phyloP scores from a whole-genome alignment of 2,888 invertebrate species.

The Agrilus cyanescens region DNA sequence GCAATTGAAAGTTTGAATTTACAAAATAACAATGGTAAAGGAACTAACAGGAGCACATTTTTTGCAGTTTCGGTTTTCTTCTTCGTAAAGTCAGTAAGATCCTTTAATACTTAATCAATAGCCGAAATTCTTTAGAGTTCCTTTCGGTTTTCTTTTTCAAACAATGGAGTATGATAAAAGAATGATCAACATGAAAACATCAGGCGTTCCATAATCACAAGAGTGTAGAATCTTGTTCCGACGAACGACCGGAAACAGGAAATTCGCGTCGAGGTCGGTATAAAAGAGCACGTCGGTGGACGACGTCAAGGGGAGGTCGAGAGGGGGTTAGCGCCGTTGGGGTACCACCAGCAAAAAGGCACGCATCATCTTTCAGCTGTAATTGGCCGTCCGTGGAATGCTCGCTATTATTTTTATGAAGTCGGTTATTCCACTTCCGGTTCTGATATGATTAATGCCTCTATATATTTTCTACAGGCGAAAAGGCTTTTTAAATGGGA shows the following conservation, averaged over 20 bases:
- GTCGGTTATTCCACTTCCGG: conserved; percentile 20
- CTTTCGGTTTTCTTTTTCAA: neutral
- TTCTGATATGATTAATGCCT: conserved; percentile 13
- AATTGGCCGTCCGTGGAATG: conserved; percentile 28
- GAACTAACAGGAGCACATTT: no score
- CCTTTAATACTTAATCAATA: no score
- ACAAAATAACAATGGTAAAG: no score
- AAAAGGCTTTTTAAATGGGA: no score
- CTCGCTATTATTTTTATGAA: conserved; percentile 24
- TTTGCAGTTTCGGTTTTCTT: no score
- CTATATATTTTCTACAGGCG: neutral
- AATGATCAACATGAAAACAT: neutral
- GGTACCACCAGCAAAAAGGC: conserved; percentile 16
- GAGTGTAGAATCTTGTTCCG: conserved; percentile 39
- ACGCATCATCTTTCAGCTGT: conserved; percentile 34
- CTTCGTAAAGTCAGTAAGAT: no score
- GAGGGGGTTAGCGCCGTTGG: conserved; percentile 13
- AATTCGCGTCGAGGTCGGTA: conserved; percentile 36
- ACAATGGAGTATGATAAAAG: neutral
- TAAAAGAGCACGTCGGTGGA: conserved; percentile 25
- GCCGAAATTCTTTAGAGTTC: no score
- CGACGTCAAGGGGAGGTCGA: conserved; percentile 11
- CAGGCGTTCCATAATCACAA: conserved; percentile 31
- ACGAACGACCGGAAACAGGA: conserved; percentile 37
- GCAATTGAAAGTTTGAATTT: no score